A percentile compares a stretch with the other conserved stretches of the same genome.
Conservation (phyloP, 2,113 vertebrate genomes). For the Ptilonorhynchus violaceus region DNA sequence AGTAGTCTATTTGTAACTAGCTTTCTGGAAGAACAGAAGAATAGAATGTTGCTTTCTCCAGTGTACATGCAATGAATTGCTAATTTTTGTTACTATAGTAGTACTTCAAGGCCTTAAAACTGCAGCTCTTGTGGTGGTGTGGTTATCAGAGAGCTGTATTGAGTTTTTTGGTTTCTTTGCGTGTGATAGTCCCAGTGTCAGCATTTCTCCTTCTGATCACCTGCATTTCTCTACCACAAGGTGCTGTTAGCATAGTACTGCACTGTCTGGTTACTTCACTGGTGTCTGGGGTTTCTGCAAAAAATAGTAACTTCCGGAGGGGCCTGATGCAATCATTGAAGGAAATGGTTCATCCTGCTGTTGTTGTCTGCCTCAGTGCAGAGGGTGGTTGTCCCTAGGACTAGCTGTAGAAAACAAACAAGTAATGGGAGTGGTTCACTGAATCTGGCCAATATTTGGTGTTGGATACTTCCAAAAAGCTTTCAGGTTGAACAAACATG, state of each 20-base stretch:
- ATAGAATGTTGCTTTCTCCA: not conserved
- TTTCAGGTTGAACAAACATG: conserved; percentile 30
- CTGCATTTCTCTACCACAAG: not conserved
- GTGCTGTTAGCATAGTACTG: not conserved
- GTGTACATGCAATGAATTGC: not conserved
- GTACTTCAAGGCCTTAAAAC: not conserved
- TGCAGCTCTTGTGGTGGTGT: not conserved
- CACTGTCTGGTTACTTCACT: not conserved
- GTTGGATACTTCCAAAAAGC: conserved; percentile 29
- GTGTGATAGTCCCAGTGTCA: not conserved
- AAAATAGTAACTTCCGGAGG: not conserved
- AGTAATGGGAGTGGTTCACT: not conserved
- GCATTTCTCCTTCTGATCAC: not conserved
- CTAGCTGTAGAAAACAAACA: not conserved
- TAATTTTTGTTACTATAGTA: not conserved
- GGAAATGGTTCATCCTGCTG: not conserved
- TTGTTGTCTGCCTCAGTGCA: not conserved
- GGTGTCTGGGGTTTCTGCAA: not conserved
- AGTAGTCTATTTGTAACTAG: not conserved
- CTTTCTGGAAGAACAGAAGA: not conserved
- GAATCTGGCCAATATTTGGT: not conserved
- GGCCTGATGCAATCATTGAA: not conserved
- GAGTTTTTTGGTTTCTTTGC: not conserved
- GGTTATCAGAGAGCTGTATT: not conserved
- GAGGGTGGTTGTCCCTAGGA: not conserved